Conservation (phyloP, 2,797 vertebrate genomes). For the Myioborus melanocephalus region DNA sequence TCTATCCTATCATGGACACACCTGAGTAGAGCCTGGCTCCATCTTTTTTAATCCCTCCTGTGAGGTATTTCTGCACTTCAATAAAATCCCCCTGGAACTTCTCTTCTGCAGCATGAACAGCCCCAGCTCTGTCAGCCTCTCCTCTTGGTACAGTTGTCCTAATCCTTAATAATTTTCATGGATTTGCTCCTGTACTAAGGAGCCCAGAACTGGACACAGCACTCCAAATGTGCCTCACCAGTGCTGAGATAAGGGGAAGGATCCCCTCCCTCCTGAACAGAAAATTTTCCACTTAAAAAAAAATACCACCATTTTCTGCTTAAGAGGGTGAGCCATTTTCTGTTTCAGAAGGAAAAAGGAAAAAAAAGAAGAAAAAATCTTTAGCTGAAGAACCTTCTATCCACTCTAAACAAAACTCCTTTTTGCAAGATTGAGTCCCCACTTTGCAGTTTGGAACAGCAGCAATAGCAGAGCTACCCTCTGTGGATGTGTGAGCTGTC, state of each 20-base stretch:
- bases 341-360: neutral
- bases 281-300: neutral
- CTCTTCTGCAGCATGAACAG: neutral
- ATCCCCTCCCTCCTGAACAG: neutral
- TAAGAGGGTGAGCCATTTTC: neutral
- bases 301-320: neutral
- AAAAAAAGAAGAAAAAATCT: neutral
- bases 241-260: neutral
- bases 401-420: neutral
- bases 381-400: neutral
- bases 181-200: rapidly evolving
- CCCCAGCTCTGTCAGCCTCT: neutral
- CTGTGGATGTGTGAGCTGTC: conserved; percentile 50
- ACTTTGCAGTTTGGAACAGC: conserved; percentile 34
- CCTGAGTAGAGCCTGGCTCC: neutral
- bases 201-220: neutral
- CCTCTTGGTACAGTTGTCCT: neutral
- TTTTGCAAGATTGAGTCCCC: conserved; percentile 15
- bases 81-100: neutral
- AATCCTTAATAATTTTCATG: neutral
- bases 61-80: neutral
- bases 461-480: conserved; percentile 41
- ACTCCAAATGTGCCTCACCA: neutral
- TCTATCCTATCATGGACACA: neutral
- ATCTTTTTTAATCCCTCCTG: neutral